These are phyloP conservation scores for Microvelia longipes DNA, from an alignment of 1,140 invertebrate genomes.

Conservation along the genomic window DNA sequence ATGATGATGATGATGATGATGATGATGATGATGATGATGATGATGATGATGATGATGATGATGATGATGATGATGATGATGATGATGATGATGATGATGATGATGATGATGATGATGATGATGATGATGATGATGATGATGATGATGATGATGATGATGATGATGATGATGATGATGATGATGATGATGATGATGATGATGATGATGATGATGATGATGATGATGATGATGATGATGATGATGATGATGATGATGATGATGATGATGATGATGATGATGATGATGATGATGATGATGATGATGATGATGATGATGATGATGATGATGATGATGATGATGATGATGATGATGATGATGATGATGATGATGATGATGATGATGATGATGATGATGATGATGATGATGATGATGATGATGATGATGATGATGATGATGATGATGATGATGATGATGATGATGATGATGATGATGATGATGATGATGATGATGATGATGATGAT, in stretches of 20 bases:
- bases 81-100: background rate
- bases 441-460: background rate
- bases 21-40: background rate
- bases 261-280: conserved; percentile 21
- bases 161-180: conserved; percentile 14
- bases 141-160: conserved; percentile 17
- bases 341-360: conserved; percentile 19
- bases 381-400: background rate
- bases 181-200: conserved; percentile 15
- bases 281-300: conserved; percentile 23
- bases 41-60: background rate
- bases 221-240: conserved; percentile 14
- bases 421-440: background rate
- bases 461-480: background rate
- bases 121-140: conserved; percentile 5
- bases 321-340: conserved; percentile 22
- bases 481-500: background rate
- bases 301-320: conserved; percentile 23
- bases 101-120: background rate
- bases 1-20: background rate
- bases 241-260: conserved; percentile 19
- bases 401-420: background rate
- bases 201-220: conserved; percentile 17
- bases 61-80: background rate
- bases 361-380: conserved; percentile 19